phyloP scores from a whole-genome alignment of 2,888 invertebrate species.

The Callimorpha dominula region DNA sequence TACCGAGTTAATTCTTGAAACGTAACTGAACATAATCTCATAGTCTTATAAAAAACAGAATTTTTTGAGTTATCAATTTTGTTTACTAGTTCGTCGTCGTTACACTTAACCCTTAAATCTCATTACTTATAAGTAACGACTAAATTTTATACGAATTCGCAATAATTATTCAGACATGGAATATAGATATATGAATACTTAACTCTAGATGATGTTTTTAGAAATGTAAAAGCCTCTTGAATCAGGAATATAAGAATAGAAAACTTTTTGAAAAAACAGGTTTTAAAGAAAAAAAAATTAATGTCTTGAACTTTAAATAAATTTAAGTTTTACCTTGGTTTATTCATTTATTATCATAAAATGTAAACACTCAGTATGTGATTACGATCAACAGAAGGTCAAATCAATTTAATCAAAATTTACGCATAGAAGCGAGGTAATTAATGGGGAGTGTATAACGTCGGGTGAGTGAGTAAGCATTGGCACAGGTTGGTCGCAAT shows the following conservation, averaged over 20 bases:
- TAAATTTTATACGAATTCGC: background rate
- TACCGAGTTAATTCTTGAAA: background rate
- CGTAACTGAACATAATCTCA: background rate
- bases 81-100: background rate
- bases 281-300: no score
- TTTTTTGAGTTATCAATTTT: background rate
- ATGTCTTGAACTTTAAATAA: background rate
- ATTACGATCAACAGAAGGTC: slow-evolving; percentile 11
- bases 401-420: slow-evolving; percentile 15
- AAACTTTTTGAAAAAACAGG: background rate
- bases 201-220: background rate
- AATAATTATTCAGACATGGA: background rate
- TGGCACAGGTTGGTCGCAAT: slow-evolving; percentile 71
- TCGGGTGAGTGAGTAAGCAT: slow-evolving; percentile 76
- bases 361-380: background rate
- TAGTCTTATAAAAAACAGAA: background rate
- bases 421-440: slow-evolving; percentile 21
- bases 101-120: background rate
- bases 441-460: slow-evolving; percentile 38
- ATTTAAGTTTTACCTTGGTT: background rate
- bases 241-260: background rate
- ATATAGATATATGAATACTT: background rate
- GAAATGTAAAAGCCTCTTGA: background rate
- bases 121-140: no score
- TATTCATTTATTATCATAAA: slow-evolving; percentile 6